These are phyloP conservation scores for Sebastes wilsoni DNA, from an alignment of 2,797 vertebrate genomes.

Conservation along the genomic window DNA sequence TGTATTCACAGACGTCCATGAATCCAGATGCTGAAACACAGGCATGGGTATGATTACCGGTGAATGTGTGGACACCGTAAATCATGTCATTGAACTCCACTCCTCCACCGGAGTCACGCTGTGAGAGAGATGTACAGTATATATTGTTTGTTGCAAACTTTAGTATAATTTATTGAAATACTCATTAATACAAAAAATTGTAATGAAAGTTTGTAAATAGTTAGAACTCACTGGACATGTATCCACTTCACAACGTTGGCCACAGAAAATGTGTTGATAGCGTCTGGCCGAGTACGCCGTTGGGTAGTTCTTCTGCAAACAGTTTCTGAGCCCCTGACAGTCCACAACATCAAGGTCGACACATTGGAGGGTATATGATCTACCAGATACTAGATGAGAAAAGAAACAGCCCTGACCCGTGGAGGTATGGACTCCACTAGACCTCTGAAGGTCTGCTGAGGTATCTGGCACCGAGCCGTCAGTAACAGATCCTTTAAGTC, in stretches of 20 bases:
- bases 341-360: rapidly evolving
- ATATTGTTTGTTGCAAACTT: neutral
- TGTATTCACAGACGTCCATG: neutral
- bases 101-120: slow-evolving; percentile 7
- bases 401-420: neutral
- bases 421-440: too few species aligned
- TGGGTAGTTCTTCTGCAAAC: neutral
- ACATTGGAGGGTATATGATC: neutral
- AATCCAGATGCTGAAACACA: neutral
- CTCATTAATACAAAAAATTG: neutral
- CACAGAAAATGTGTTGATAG: too few species aligned
- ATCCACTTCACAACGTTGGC: too few species aligned
- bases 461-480: too few species aligned
- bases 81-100: neutral
- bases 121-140: neutral
- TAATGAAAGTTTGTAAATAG: too few species aligned
- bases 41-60: too few species aligned
- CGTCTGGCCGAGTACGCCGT: too few species aligned
- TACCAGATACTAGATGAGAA: neutral
- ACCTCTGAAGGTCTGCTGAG: too few species aligned
- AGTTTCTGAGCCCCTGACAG: neutral
- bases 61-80: neutral
- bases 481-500: too few species aligned
- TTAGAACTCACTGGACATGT: neutral
- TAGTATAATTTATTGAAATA: neutral